Base-by-base conservation (phyloP, 2,113 vertebrate genomes). In the Pogona vitticeps region DNA sequence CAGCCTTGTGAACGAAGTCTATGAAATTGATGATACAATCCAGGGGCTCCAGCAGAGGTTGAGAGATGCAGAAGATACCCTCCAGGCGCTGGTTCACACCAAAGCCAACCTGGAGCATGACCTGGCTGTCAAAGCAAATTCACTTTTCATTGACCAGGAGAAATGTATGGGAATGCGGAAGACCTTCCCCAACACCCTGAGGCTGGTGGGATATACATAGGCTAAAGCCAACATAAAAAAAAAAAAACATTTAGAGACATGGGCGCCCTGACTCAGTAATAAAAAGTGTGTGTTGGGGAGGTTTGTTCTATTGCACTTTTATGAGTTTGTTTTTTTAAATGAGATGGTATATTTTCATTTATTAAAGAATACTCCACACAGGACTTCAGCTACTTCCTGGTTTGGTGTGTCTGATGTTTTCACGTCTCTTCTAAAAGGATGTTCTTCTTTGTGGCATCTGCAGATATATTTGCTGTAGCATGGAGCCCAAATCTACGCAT, bases 151-250 rank as follows among this genome's bases (percentile, higher is more conserved):
- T 1, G 98, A 99, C 92, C 98, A 98, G 95, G 98, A 99, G 83
- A 98, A 98, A 89, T 99, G 98, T 94, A 98, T 99, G 99, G 97
- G 97, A 80, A 98, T 98, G 96, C 96, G 97, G 67, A 98, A 97
- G 94, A 98, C 93, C 89, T 99, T 98, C 86, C 98, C 98, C 92
- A 98, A 96, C 94, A 97, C 97, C 0, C 95, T 95, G 0, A 96
- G 98, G 8, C 95, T 99, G 90, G 95, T 97, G 76, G 97, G 98
- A 13, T 98, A 95, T 33, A 94, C 96, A 1, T 99, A 97, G 82
- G 76, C 78, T 0, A 28, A 52, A 14, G 61, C 67, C 3, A 0
- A 7, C 2, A 13, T 52, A 52, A 5, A 52, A 52, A 52, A 6
- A 36, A 59, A 14, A 21, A 87, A 42, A 36, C 6, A 33, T n/a